Percentiles rank a stretch among this genome's conserved stretches.
Conservation (phyloP, 2,797 vertebrate species). For the Pogonophryne albipinna region DNA sequence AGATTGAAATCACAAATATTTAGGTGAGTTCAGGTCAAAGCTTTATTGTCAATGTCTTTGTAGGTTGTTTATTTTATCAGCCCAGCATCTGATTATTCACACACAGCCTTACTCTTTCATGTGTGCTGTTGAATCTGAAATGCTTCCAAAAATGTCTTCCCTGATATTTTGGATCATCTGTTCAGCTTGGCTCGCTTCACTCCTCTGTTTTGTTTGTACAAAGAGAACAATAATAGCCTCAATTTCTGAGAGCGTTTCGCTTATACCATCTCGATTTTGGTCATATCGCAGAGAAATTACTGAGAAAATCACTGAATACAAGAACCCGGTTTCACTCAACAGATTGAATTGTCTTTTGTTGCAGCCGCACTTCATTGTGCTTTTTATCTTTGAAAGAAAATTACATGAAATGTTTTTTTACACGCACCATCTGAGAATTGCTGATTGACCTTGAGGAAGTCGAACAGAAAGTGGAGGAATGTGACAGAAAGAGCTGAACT, state of each 20-base stretch:
- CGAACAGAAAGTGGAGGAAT: slow-evolving; percentile 20
- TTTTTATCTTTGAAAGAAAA: slow-evolving; percentile 10
- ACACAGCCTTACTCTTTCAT: background rate
- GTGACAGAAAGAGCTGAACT: slow-evolving; percentile 37
- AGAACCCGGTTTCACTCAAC: slow-evolving; percentile 6
- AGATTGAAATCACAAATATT: no score
- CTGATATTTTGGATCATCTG: background rate
- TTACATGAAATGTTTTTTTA: background rate
- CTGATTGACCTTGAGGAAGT: slow-evolving; percentile 40
- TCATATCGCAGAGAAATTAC: background rate
- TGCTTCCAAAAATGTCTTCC: background rate
- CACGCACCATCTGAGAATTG: slow-evolving; percentile 24
- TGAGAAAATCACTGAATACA: slow-evolving; percentile 20
- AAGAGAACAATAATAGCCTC: slow-evolving; percentile 7
- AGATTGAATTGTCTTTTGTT: background rate
- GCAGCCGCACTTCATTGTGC: slow-evolving; percentile 5
- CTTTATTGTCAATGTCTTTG: no score
- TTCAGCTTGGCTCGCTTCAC: background rate
- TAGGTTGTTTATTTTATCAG: no score
- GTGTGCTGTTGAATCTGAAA: background rate
- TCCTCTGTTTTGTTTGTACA: background rate
- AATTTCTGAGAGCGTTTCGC: background rate
- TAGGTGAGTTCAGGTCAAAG: no score
- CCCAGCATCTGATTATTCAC: no score
- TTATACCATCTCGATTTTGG: background rate